These are phyloP conservation scores for Mechanitis mazaeus DNA, from an alignment of 2,888 invertebrate species.

Conservation along the genomic window DNA sequence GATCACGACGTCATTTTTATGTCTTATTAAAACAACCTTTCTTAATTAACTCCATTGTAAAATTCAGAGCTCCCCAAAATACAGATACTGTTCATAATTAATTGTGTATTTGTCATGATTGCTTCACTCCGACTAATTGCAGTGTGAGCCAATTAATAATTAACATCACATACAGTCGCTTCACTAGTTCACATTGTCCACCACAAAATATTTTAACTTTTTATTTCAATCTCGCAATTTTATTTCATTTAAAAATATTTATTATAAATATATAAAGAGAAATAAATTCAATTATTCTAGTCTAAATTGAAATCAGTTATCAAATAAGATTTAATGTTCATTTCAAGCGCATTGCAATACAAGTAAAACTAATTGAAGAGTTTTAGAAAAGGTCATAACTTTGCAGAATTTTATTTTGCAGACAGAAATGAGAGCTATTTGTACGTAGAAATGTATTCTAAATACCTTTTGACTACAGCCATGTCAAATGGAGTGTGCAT, in stretches of 20 bases:
- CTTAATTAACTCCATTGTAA: no score
- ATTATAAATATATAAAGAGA: no score
- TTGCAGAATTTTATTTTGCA: neutral
- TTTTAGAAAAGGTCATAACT: neutral
- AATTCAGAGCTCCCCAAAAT: neutral
- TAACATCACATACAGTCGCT: conserved; percentile 11
- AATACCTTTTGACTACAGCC: conserved; percentile 19
- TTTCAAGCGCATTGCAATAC: no score
- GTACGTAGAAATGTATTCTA: conserved; percentile 4
- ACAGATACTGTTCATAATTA: conserved; percentile 9
- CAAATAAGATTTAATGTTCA: neutral
- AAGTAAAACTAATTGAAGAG: no score
- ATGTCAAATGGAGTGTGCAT: conserved; percentile 16
- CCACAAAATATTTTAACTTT: neutral
- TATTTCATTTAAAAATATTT: no score
- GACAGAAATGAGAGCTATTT: neutral
- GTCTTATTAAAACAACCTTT: no score
- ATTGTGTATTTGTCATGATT: conserved; percentile 20
- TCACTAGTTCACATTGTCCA: neutral
- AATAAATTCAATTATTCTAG: no score
- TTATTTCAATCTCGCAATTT: neutral
- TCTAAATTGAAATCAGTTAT: neutral
- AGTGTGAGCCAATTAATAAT: conserved; percentile 22
- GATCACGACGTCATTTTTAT: no score
- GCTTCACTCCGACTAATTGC: conserved; percentile 23